Conservation (phyloP, 2,113 vertebrate species). For the Hystrix brachyura region DNA sequence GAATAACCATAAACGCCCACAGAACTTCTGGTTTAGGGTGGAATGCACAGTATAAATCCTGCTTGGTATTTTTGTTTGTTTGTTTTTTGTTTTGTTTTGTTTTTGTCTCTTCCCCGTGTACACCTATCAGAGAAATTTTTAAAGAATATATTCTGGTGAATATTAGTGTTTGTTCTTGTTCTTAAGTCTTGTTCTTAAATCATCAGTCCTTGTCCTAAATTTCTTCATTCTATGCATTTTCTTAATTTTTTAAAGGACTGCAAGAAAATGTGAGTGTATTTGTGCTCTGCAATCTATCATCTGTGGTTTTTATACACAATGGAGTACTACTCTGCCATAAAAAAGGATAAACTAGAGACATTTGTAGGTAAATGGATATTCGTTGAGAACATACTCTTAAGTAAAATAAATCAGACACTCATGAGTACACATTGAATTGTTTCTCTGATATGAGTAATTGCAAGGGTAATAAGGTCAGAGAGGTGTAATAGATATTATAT, state of each 20-base stretch:
- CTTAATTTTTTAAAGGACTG: background rate
- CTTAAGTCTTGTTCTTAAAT: slow-evolving; percentile 21
- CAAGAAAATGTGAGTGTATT: background rate
- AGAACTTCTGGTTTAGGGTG: background rate
- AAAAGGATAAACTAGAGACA: no score
- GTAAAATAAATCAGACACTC: no score
- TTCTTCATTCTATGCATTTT: background rate
- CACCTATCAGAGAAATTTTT: background rate
- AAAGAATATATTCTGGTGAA: background rate
- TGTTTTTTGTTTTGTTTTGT: background rate
- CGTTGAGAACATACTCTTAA: no score
- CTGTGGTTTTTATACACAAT: background rate
- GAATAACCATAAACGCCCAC: slow-evolving; percentile 1
- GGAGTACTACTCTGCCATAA: no score
- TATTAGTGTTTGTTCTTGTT: no score
- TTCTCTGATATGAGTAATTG: no score
- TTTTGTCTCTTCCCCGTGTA: background rate
- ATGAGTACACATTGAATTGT: no score
- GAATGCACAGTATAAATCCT: background rate
- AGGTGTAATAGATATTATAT: no score
- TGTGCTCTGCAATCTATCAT: background rate
- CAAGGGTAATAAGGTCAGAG: no score
- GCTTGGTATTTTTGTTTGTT: background rate
- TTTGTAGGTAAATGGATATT: no score
- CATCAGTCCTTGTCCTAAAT: background rate